These are phyloP conservation scores for Prorops nasuta DNA, from an alignment of 1,140 invertebrate species.

Conservation along the genomic window DNA sequence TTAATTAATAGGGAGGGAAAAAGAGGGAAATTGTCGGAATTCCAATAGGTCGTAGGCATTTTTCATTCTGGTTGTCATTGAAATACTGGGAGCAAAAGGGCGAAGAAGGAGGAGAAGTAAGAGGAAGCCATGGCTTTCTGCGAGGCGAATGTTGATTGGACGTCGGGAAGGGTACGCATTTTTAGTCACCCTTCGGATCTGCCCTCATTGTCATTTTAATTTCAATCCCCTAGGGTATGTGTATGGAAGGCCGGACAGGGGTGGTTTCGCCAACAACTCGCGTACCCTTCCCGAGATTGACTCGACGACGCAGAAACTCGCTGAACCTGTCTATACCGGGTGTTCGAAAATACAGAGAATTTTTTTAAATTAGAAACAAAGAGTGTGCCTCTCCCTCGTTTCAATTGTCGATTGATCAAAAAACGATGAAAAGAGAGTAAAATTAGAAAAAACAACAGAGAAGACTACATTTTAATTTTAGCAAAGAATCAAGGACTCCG, in stretches of 20 bases:
- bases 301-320: constrained; percentile 41
- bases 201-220: constrained; percentile 58
- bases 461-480: constrained; percentile 44
- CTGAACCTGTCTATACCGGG: constrained; percentile 22
- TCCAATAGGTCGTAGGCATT: too few species aligned
- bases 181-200: constrained; percentile 54
- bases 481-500: too few species aligned
- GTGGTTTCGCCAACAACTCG: constrained; percentile 20
- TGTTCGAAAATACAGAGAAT: constrained; percentile 1
- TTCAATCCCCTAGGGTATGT: constrained; percentile 42
- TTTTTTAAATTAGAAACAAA: neutral
- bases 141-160: constrained; percentile 48
- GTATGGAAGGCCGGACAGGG: constrained; percentile 19
- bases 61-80: too few species aligned
- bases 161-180: constrained; percentile 41
- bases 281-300: constrained; percentile 43
- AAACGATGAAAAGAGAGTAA: constrained; percentile 2
- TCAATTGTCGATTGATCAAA: neutral
- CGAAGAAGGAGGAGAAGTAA: constrained; percentile 17
- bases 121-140: constrained; percentile 47
- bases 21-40: too few species aligned
- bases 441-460: constrained; percentile 16
- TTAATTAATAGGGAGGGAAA: too few species aligned
- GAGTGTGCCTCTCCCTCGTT: neutral
- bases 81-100: constrained; percentile 7